Percentiles rank a stretch among this genome's conserved stretches.
phyloP scores from a whole-genome alignment of 2,113 vertebrate genomes.

The Larimichthys crocea region DNA sequence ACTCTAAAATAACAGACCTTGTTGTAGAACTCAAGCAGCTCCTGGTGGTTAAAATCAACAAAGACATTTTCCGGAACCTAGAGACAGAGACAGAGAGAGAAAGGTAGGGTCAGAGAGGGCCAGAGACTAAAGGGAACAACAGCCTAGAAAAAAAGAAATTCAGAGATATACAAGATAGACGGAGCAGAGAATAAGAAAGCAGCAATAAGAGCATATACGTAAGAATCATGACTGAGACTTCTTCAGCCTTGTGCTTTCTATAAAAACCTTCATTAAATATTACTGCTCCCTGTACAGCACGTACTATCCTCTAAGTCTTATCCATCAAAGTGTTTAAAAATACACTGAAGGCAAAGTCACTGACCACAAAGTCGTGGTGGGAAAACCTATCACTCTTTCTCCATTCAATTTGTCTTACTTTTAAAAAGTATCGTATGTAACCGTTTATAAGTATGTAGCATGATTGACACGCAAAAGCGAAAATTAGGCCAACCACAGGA shows the following conservation, averaged over 20 bases:
- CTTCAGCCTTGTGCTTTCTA: slow-evolving; percentile 56
- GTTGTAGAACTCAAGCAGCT: slow-evolving; percentile 96
- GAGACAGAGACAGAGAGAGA: slow-evolving; percentile 60
- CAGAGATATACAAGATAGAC: slow-evolving; percentile 3
- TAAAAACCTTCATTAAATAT: slow-evolving; percentile 80
- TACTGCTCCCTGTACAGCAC: slow-evolving; percentile 53
- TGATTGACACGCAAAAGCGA: background rate
- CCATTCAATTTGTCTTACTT: slow-evolving; percentile 4
- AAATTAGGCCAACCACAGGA: too few relatives aligned
- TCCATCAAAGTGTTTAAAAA: slow-evolving; percentile 75
- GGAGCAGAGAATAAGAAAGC: slow-evolving; percentile 10
- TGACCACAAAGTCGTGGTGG: slow-evolving; percentile 8
- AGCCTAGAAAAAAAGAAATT: slow-evolving; percentile 3
- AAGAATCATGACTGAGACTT: slow-evolving; percentile 36
- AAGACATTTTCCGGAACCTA: slow-evolving; percentile 91
- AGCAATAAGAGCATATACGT: slow-evolving; percentile 26
- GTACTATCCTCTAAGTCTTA: slow-evolving; percentile 49
- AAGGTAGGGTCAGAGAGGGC: background rate
- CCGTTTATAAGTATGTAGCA: background rate
- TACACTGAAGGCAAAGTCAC: slow-evolving; percentile 44
- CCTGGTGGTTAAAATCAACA: slow-evolving; percentile 92
- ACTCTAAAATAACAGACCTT: slow-evolving; percentile 85
- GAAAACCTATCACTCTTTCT: slow-evolving; percentile 10
- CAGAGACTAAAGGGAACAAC: background rate
- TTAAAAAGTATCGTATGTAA: background rate